Evolutionary conservation across 2,888 invertebrate genomes (phyloP).

Genomic region (Ophraella communa): DNA sequence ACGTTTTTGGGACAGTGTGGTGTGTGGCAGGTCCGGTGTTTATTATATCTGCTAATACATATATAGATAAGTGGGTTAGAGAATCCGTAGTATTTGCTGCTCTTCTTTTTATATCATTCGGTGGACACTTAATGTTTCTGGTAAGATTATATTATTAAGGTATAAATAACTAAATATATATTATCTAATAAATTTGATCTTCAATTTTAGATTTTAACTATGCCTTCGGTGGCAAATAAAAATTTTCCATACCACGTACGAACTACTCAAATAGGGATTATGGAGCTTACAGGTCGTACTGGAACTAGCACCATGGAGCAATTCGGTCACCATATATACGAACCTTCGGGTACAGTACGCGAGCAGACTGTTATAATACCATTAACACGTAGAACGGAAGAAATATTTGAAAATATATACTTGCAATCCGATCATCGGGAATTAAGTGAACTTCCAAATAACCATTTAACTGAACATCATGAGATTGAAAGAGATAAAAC

Average conservation of each 20-base stretch:
- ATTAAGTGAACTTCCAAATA: not conserved
- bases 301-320: constrained; percentile 64
- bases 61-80: constrained; percentile 81
- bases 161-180: no score
- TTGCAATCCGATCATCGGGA: constrained; percentile 42
- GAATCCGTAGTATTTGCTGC: constrained; percentile 76
- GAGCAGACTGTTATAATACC: constrained; percentile 70
- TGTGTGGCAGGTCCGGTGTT: constrained; percentile 84
- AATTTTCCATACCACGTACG: constrained; percentile 92
- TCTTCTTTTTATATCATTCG: constrained; percentile 67
- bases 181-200: not conserved
- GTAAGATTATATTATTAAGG: constrained; percentile 61
- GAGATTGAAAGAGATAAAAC: constrained; percentile 40
- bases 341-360: constrained; percentile 61
- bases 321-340: constrained; percentile 70
- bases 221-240: constrained; percentile 85
- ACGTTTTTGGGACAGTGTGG: constrained; percentile 84
- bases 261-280: constrained; percentile 80
- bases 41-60: constrained; percentile 77
- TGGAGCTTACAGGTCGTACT: constrained; percentile 65
- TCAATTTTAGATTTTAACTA: constrained; percentile 72
- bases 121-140: constrained; percentile 71
- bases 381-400: constrained; percentile 69
- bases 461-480: constrained; percentile 9
- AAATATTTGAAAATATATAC: constrained; percentile 62